Conservation (phyloP, 2,888 invertebrate genomes). For the Drosophila phalerata region DNA sequence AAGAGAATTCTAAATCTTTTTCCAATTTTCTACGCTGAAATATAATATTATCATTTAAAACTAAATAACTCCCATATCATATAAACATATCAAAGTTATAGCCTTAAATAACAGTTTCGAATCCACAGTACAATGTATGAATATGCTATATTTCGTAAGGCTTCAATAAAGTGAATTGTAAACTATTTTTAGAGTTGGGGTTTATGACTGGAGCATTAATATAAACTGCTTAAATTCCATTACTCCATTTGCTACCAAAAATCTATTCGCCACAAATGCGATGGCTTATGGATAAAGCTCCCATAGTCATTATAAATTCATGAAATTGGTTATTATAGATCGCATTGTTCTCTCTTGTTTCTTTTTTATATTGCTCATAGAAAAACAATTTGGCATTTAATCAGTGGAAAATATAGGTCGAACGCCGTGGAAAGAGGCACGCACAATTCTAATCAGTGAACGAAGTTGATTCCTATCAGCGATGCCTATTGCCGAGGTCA, state of each 20-base stretch:
- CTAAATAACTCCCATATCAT: no score
- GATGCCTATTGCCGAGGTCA: slow-evolving; percentile 69
- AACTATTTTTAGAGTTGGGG: slow-evolving; percentile 23
- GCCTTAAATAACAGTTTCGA: neutral
- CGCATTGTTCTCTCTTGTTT: slow-evolving; percentile 11
- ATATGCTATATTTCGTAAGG: slow-evolving; percentile 6
- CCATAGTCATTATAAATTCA: slow-evolving; percentile 38
- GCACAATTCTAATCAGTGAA: slow-evolving; percentile 64
- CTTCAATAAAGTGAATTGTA: slow-evolving; percentile 4
- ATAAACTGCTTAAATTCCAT: slow-evolving; percentile 38
- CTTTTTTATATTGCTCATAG: slow-evolving; percentile 43
- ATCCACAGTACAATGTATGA: neutral
- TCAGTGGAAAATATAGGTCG: slow-evolving; percentile 45
- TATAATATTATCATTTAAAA: neutral
- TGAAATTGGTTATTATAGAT: slow-evolving; percentile 25
- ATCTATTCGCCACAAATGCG: slow-evolving; percentile 3
- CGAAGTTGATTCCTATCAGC: slow-evolving; percentile 32
- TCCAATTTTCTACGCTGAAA: neutral
- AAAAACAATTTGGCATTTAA: slow-evolving; percentile 65
- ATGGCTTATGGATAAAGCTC: slow-evolving; percentile 17
- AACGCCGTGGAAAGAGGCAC: slow-evolving; percentile 37
- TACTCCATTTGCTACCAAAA: slow-evolving; percentile 21
- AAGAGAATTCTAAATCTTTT: neutral
- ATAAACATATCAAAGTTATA: neutral
- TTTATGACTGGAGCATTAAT: slow-evolving; percentile 4